Evolutionary conservation across 1,140 invertebrate species (phyloP).

Genomic region (Euura lappo): DNA sequence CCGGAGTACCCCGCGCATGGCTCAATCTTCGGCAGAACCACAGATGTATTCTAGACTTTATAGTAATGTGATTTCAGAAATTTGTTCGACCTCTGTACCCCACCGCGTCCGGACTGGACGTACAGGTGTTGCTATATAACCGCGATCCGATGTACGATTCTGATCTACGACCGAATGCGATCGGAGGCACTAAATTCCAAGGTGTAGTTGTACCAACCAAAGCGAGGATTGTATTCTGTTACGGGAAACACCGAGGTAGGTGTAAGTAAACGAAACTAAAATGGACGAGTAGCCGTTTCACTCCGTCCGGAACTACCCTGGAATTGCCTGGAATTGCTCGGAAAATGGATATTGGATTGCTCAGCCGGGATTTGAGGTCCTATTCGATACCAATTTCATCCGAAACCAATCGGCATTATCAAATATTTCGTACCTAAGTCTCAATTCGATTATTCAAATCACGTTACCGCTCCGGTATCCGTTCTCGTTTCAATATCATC

Average conservation of each 20-base stretch:
- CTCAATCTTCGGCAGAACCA: slow-evolving; percentile 52
- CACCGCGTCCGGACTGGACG: too few relatives aligned
- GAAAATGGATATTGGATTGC: slow-evolving; percentile 40
- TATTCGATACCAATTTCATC: slow-evolving; percentile 12
- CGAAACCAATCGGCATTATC: slow-evolving; percentile 4
- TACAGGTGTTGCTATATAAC: too few relatives aligned
- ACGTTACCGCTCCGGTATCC: neutral
- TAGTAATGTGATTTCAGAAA: too few relatives aligned
- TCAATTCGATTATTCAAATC: neutral
- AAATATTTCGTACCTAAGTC: neutral
- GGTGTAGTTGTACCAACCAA: too few relatives aligned
- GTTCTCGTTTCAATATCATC: too few relatives aligned
- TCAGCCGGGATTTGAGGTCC: slow-evolving; percentile 25
- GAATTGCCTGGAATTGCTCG: slow-evolving; percentile 31
- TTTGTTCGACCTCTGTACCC: too few relatives aligned
- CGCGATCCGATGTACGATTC: too few relatives aligned
- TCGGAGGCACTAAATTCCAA: too few relatives aligned
- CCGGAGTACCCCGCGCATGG: slow-evolving; percentile 41
- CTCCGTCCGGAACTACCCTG: neutral
- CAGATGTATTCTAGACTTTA: too few relatives aligned
- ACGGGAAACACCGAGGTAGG: slow-evolving; percentile 11
- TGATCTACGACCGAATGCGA: too few relatives aligned
- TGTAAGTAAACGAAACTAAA: slow-evolving; percentile 40
- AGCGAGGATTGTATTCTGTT: too few relatives aligned
- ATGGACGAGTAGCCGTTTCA: slow-evolving; percentile 34